Conservation (phyloP, 2,113 vertebrate genomes). For the Cinclus cinclus region DNA sequence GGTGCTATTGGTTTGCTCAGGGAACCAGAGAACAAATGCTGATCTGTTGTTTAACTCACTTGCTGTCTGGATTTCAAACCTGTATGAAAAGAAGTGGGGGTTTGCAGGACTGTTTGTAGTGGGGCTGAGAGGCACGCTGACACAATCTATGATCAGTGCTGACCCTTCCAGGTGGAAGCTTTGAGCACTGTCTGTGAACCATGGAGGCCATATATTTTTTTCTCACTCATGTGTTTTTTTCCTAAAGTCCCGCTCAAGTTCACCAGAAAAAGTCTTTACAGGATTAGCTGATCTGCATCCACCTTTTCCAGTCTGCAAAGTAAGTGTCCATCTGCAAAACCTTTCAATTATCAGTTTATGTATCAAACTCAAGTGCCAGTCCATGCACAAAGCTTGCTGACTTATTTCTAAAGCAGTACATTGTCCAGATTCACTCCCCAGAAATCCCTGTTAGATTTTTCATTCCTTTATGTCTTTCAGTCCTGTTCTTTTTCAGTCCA, state of each 20-base stretch:
- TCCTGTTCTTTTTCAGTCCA: neutral
- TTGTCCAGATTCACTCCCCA: neutral
- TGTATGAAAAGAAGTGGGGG: neutral
- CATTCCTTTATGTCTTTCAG: neutral
- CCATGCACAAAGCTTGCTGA: neutral
- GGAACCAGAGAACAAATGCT: neutral
- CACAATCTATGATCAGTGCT: neutral
- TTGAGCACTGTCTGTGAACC: neutral
- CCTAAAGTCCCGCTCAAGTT: rapidly evolving
- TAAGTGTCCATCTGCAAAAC: neutral
- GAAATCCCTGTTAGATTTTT: neutral
- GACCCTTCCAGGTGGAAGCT: neutral
- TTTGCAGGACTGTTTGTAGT: neutral
- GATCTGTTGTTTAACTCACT: neutral
- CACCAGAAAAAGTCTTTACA: neutral
- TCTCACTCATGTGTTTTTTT: neutral
- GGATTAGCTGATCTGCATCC: neutral
- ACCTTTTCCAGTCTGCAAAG: neutral
- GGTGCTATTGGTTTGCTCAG: neutral
- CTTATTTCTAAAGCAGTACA: neutral
- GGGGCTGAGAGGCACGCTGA: neutral
- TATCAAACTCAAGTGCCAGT: neutral
- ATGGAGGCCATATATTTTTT: neutral
- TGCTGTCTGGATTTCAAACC: neutral
- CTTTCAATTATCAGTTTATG: neutral